phyloP scores from a whole-genome alignment of 2,797 vertebrate species.

The Picus viridis region DNA sequence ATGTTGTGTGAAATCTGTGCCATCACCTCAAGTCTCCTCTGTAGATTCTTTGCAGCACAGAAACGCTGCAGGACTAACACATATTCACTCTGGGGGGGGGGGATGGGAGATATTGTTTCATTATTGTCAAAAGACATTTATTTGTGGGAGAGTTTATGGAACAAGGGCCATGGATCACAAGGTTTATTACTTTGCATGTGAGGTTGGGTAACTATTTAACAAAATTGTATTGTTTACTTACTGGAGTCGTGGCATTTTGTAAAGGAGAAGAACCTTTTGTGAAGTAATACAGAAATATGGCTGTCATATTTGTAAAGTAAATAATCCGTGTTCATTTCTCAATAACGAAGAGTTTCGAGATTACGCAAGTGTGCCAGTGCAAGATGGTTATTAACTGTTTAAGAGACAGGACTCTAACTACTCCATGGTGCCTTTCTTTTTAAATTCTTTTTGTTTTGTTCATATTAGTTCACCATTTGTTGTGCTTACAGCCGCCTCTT shows the following conservation, averaged over 20 bases:
- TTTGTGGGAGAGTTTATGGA: constrained; percentile 7
- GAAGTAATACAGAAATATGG: constrained; percentile 25
- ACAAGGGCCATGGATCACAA: not conserved
- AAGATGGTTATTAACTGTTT: not conserved
- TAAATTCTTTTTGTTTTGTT: not conserved
- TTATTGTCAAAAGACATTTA: not conserved
- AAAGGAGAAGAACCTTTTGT: not conserved
- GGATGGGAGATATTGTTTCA: not conserved
- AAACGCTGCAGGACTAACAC: not conserved
- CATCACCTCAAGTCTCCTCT: not conserved
- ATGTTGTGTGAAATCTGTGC: not conserved
- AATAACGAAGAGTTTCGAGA: not conserved
- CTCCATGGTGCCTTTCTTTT: not conserved
- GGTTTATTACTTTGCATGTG: constrained; percentile 25
- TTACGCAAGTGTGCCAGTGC: not conserved
- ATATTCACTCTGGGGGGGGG: not conserved
- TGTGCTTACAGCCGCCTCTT: not conserved
- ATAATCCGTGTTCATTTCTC: constrained; percentile 28
- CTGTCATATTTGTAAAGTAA: constrained; percentile 8
- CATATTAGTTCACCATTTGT: not conserved
- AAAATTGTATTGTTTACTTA: constrained; percentile 24
- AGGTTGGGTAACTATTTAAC: not conserved
- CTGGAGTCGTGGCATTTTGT: not conserved
- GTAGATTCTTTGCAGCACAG: not conserved
- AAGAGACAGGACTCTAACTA: not conserved